phyloP scores from a whole-genome alignment of 2,888 invertebrate genomes.

The Panzeria rudis region DNA sequence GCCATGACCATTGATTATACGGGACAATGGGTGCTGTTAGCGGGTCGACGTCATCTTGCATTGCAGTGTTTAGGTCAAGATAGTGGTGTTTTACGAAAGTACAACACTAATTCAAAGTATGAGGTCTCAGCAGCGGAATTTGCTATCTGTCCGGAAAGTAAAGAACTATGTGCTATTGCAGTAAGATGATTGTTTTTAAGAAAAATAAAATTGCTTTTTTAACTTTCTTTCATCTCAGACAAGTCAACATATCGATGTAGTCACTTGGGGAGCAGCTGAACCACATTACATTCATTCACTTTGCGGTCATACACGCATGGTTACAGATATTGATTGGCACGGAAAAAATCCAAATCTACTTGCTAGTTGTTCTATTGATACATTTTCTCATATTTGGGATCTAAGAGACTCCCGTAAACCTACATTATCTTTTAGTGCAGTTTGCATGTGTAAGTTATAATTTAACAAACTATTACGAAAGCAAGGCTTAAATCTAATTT shows the following conservation, averaged over 20 bases:
- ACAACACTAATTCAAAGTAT: conserved; percentile 95
- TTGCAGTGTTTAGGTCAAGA: conserved; percentile 86
- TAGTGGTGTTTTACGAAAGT: conserved; percentile 87
- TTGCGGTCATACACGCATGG: conserved; percentile 92
- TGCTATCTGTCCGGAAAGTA: conserved; percentile 91
- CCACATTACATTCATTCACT: conserved; percentile 89
- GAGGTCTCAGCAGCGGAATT: conserved; percentile 97
- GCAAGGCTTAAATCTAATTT: too few species aligned
- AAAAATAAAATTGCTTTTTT: not conserved
- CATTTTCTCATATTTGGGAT: conserved; percentile 97
- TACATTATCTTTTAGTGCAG: conserved; percentile 92
- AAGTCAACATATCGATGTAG: conserved; percentile 93
- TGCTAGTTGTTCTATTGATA: conserved; percentile 96
- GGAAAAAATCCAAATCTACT: conserved; percentile 89
- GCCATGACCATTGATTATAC: conserved; percentile 92
- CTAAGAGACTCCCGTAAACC: conserved; percentile 93
- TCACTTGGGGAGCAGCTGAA: conserved; percentile 90
- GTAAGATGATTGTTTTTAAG: conserved; percentile 85
- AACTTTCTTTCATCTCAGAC: conserved; percentile 85
- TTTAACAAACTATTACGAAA: not conserved
- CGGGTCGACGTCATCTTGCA: conserved; percentile 92
- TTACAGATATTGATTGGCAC: conserved; percentile 97
- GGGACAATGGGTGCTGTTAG: conserved; percentile 93
- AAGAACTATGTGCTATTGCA: conserved; percentile 93
- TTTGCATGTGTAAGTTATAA: conserved; percentile 86